phyloP scores from a whole-genome alignment of 2,888 invertebrate species.

The Scelioninae gen. 2 region DNA sequence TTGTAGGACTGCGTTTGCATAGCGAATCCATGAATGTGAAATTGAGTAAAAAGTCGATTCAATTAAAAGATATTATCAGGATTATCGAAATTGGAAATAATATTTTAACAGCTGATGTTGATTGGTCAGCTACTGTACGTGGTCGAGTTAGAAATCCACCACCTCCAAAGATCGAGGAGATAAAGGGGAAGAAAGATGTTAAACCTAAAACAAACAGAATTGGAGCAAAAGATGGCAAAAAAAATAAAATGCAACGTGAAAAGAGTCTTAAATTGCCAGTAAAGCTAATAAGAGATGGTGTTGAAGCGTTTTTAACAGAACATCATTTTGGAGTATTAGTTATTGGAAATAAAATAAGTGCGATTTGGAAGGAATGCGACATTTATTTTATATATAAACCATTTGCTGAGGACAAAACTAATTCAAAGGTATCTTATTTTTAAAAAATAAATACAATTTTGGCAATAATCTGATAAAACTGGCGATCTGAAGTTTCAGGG shows the following conservation, averaged over 20 bases:
- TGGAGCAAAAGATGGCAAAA: conserved; percentile 7
- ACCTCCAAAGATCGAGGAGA: conserved; percentile 64
- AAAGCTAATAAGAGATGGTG: conserved; percentile 65
- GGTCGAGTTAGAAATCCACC: conserved; percentile 67
- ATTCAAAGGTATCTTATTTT: conserved; percentile 40
- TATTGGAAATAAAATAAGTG: conserved; percentile 64
- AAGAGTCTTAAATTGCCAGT: conserved; percentile 1
- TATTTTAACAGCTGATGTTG: conserved; percentile 69
- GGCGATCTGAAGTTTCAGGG: too few relatives aligned
- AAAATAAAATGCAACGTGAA: neutral
- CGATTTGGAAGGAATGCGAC: conserved; percentile 71
- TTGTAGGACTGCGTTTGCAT: conserved; percentile 66
- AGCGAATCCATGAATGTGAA: conserved; percentile 63
- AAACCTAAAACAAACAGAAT: conserved; percentile 9
- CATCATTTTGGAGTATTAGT: conserved; percentile 69
- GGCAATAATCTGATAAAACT: too few relatives aligned
- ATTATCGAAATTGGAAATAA: conserved; percentile 70
- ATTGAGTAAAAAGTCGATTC: conserved; percentile 59
- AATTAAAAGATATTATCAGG: conserved; percentile 67
- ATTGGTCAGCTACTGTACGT: conserved; percentile 60
- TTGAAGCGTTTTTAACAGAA: conserved; percentile 67
- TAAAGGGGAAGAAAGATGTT: conserved; percentile 57
- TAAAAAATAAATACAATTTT: too few relatives aligned
- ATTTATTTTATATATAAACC: conserved; percentile 71
- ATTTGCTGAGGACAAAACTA: conserved; percentile 63